Evolutionary conservation across 2,888 invertebrate genomes (phyloP), one percentile per base, ranked within the genome.

Genomic region (Morpho deidamia): DNA sequence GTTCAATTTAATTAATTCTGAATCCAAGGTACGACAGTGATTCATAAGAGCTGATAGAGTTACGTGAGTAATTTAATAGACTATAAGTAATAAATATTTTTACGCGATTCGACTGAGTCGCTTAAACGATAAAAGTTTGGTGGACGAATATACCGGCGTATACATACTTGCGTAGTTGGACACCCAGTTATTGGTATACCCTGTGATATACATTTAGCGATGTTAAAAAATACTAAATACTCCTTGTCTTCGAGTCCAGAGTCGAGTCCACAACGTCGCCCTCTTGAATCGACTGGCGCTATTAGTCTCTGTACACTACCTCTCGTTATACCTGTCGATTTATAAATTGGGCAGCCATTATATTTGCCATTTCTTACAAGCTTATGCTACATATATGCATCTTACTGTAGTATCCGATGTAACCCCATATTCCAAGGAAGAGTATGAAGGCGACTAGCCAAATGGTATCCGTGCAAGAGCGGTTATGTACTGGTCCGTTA

Each of bases 381-480:
- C 23, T 23, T 23, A 3, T 23, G 23, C 23, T 23, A n/a, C n/a
- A n/a, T n/a, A 23, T 23, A 23, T 23, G 2, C 46, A n/a, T 32
- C 88, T 87, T 78, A 97, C 96, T 96, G 72, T 94, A 95, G 61
- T 91, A 91, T 14, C 95, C 96, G 8, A 97, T 91, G 44, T 91
- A 93, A 2, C 91, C 92, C 97, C 98, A 98, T 57, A 91, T 94
- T 55, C 90, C 92, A 10, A 98, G 84, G 78, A 96, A 98, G 5
- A 93, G 83, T 8, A 95, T 66, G 78, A 98, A 97, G 10, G 96
- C 71, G 34, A 96, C 74, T 23, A 97, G 91, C 87, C 97, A 99
- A 41, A 96, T 76, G 42, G 97, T 91, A 87, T 99, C 98, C 1
- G 98, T 99, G 78, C 98, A 99, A 35, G 94, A 96, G 68, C 97